A percentile compares a stretch with the other conserved stretches of the same genome.
Evolutionary conservation across 2,888 invertebrate genomes (phyloP).

Genomic region (Poecilus cupreus): DNA sequence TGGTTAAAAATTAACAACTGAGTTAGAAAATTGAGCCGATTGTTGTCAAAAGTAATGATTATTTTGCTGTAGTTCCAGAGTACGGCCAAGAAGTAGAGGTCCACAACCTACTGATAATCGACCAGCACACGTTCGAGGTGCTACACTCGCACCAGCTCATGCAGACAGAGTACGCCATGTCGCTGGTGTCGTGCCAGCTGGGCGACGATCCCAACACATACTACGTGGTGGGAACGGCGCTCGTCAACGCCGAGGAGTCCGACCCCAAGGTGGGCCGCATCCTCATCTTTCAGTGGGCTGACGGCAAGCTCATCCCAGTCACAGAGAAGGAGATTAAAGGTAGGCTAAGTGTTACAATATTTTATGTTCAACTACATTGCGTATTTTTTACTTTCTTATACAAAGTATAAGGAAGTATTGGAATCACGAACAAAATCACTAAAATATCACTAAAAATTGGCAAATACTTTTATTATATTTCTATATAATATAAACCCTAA

Average conservation of each 20-base stretch:
- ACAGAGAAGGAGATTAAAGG: constrained; percentile 98
- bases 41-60: constrained; percentile 62
- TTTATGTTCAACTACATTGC: too few species aligned
- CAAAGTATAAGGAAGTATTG: too few species aligned
- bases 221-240: constrained; percentile 95
- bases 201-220: constrained; percentile 95
- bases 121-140: constrained; percentile 98
- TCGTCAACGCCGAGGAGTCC: constrained; percentile 95
- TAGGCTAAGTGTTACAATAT: constrained; percentile 71
- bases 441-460: too few species aligned
- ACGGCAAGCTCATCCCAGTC: constrained; percentile 88
- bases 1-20: too few species aligned
- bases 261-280: constrained; percentile 96
- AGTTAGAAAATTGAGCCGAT: too few species aligned
- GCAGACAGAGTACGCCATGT: constrained; percentile 92
- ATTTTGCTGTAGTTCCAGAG: constrained; percentile 70
- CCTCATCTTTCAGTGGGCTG: constrained; percentile 91
- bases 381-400: too few species aligned
- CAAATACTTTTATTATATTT: too few species aligned
- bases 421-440: too few species aligned
- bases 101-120: constrained; percentile 91
- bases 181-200: constrained; percentile 91
- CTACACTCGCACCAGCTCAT: constrained; percentile 95
- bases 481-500: too few species aligned
- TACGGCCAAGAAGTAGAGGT: constrained; percentile 90